Conservation (phyloP, 2,797 vertebrate species). For the Myiothlypis chrysogaster region DNA sequence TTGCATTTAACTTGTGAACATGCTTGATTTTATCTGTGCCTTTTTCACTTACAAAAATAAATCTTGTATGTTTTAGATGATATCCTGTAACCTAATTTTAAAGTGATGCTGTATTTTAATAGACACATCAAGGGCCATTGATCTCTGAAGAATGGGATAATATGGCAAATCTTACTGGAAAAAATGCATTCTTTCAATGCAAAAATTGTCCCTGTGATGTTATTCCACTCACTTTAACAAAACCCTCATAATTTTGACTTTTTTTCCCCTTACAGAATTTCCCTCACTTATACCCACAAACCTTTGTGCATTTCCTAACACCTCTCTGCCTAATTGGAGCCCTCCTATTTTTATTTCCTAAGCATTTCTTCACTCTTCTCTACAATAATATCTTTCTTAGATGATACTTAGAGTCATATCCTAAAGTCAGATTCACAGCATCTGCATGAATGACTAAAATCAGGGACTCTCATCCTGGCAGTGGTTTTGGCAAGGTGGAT, state of each 20-base stretch:
- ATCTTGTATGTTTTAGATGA: neutral
- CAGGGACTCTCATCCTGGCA: neutral
- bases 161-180: neutral
- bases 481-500: neutral
- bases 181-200: neutral
- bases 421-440: neutral
- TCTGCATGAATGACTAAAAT: neutral
- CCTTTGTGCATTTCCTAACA: neutral
- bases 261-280: neutral
- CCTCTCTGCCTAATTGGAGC: neutral
- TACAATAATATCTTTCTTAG: neutral
- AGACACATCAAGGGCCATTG: neutral
- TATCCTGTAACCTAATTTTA: conserved; percentile 8
- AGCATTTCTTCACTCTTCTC: neutral
- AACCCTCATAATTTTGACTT: neutral
- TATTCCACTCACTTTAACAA: neutral
- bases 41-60: neutral
- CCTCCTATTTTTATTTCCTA: neutral
- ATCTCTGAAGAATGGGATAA: neutral
- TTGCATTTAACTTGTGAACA: neutral
- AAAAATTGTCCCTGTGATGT: neutral
- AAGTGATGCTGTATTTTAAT: neutral
- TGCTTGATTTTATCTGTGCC: neutral
- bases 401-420: neutral
- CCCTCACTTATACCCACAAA: neutral